Base-by-base conservation (phyloP, 2,888 invertebrate species). In the Mechanitis mazaeus region DNA sequence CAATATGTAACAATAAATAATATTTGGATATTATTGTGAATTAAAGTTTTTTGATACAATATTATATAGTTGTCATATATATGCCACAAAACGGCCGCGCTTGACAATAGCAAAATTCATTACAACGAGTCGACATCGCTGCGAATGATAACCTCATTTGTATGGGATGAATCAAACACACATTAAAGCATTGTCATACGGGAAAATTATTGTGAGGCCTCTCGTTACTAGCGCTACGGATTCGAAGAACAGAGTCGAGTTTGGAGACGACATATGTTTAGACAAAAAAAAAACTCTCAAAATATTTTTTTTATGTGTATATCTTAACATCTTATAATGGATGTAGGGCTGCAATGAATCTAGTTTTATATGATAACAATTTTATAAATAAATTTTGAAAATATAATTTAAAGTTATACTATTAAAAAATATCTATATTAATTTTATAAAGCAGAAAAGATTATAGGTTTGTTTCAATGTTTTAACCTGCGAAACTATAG, bases 121-220 rank as follows among this genome's bases (percentile, higher is more conserved):
- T 83, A 83, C 75, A 78, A 80, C 70, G 70, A 70, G 71, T 64
- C 71, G 67, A 68, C 81, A 76, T 74, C 74, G 77, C 84, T 87
- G 87, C 81, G 77, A 81, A 86, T 89, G 89, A 89, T 88, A 88
- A 87, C 86, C 87, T 88, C 87, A 88, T 88, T 85, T 86, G 77
- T 82, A 79, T 79, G 75, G 77, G 84, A 89, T 89, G 88, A 89
- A 88, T 90, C 89, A 90, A 89, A 87, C 84, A 81, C 82, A 84
- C 82, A 86, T 87, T 87, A 87, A 83, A 88, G 85, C 88, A 87
- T 89, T 88, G 89, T 89, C 89, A 87, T 80, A 79, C 80, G 75
- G 72, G 86, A 87, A 87, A 89, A 85, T 88, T 89, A 88, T 90
- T 87, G 87, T 90, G 89, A 89, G 86, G 84, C 79, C 84, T 83